These are phyloP conservation scores for Psilopsiagon aymara DNA, from an alignment of 2,113 vertebrate species.

Conservation along the genomic window DNA sequence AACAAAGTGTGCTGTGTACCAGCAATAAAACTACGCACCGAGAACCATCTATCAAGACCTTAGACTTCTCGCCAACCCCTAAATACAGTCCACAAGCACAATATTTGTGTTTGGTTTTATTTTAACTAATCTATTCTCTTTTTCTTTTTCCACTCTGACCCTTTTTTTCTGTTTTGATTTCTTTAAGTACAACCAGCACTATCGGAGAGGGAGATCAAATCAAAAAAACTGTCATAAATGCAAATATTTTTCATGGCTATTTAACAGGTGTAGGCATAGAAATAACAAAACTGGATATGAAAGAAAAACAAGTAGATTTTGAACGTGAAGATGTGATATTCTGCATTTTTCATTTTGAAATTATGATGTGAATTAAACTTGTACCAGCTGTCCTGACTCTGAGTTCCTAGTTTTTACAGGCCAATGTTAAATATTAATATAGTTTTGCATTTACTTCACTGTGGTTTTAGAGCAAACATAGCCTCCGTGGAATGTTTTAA, in stretches of 20 bases:
- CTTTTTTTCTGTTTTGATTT: not conserved
- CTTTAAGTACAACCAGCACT: not conserved
- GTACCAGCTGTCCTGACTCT: conserved; percentile 24
- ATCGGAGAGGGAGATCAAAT: not conserved
- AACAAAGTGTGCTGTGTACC: conserved; percentile 36
- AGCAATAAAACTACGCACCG: not conserved
- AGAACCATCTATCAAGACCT: conserved; percentile 5
- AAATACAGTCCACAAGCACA: not conserved
- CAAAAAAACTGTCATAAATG: not conserved
- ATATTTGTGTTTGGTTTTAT: conserved; percentile 13
- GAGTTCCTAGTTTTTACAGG: conserved; percentile 18
- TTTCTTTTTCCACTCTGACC: not conserved
- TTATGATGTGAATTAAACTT: conserved; percentile 31
- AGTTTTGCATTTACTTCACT: conserved; percentile 41
- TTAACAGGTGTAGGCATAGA: not conserved
- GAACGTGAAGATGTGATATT: not conserved
- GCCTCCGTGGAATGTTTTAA: conserved; percentile 49
- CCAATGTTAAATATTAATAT: conserved; percentile 53
- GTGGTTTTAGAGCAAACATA: conserved; percentile 45
- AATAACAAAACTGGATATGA: not conserved
- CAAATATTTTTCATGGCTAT: not conserved
- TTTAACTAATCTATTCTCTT: not conserved
- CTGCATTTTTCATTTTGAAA: conserved; percentile 15
- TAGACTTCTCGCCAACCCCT: not conserved
- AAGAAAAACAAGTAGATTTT: not conserved